phyloP scores from a whole-genome alignment of 2,113 vertebrate species.

The Pygoscelis antarcticus region DNA sequence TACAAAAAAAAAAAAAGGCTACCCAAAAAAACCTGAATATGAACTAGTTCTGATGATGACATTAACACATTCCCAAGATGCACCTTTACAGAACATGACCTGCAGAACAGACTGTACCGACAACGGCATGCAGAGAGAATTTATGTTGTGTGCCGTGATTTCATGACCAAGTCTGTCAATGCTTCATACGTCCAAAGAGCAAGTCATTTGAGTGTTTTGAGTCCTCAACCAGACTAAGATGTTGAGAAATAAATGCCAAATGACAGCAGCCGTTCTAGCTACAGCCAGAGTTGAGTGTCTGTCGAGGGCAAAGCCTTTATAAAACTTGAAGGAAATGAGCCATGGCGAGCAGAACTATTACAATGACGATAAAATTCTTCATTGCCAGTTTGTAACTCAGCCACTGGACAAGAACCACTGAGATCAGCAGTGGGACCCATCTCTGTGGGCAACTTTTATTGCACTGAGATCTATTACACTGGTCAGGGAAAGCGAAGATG shows the following conservation, averaged over 20 bases:
- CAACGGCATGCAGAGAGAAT: background rate
- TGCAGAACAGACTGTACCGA: background rate
- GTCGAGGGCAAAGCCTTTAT: background rate
- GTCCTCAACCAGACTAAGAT: background rate
- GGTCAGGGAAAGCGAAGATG: background rate
- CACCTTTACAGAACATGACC: background rate
- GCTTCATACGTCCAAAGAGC: background rate
- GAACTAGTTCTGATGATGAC: background rate
- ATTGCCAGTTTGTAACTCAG: background rate
- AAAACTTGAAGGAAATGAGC: background rate
- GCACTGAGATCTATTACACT: background rate
- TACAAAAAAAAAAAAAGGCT: background rate
- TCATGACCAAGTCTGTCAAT: background rate
- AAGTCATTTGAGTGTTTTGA: background rate
- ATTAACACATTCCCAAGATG: background rate
- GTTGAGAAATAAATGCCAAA: background rate
- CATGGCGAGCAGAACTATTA: background rate
- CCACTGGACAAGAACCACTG: background rate
- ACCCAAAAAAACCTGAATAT: rapidly evolving
- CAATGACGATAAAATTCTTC: background rate
- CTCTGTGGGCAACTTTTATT: background rate
- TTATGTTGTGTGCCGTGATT: background rate
- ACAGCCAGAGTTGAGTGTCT: background rate
- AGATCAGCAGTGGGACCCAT: background rate
- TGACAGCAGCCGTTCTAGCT: background rate